Conservation (phyloP, 2,888 invertebrate genomes). For the Orthosia gracilis region DNA sequence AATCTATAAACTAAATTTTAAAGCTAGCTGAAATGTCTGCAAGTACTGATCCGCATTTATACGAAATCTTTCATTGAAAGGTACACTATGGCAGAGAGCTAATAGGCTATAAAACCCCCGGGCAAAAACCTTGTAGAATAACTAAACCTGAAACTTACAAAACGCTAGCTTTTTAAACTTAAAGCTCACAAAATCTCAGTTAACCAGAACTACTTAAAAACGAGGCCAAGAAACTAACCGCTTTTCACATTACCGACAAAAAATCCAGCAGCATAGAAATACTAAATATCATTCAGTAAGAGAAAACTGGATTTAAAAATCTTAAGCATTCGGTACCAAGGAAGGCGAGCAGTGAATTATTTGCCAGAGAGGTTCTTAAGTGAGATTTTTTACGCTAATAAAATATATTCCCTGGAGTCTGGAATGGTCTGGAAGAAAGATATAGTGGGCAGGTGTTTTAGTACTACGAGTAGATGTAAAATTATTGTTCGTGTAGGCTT, state of each 20-base stretch:
- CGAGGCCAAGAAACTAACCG: constrained; percentile 18
- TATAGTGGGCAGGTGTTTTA: constrained; percentile 47
- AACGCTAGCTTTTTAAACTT: background rate
- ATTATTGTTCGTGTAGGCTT: constrained; percentile 13
- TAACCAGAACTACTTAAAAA: background rate
- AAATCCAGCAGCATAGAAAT: constrained; percentile 15
- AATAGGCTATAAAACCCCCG: background rate
- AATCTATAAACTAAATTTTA: background rate
- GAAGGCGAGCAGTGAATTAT: constrained; percentile 48
- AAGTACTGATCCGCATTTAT: background rate
- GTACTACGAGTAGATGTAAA: constrained; percentile 12
- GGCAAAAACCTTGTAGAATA: background rate
- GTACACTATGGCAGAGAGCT: no score
- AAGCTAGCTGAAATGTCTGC: background rate
- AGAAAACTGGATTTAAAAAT: constrained; percentile 55
- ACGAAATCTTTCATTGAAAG: background rate
- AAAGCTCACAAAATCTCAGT: background rate
- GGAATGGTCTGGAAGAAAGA: constrained; percentile 28
- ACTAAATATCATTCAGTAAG: constrained; percentile 50
- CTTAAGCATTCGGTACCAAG: constrained; percentile 37
- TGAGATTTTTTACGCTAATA: constrained; percentile 49
- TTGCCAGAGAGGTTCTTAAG: constrained; percentile 16
- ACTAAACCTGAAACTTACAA: background rate
- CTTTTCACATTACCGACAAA: background rate
- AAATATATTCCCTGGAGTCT: constrained; percentile 46